phyloP scores from a whole-genome alignment of 2,888 invertebrate genomes.

The Tanaodytes sp. region DNA sequence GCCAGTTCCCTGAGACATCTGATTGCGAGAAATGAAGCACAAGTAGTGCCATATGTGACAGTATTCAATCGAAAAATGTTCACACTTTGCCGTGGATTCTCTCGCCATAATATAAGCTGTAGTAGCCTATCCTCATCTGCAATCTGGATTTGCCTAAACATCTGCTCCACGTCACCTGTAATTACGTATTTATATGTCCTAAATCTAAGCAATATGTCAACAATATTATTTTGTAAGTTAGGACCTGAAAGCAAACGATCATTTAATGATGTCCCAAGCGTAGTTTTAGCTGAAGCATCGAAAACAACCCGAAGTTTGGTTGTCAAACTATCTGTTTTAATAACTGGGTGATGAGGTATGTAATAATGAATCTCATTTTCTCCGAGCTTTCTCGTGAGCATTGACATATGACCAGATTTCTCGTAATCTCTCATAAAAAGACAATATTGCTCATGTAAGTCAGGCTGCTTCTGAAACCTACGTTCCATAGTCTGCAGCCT shows the following conservation, averaged over 20 bases:
- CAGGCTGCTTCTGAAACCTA: slow-evolving; percentile 16
- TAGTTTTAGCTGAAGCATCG: slow-evolving; percentile 16
- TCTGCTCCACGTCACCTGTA: slow-evolving; percentile 7
- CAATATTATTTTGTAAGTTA: slow-evolving; percentile 5
- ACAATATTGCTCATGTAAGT: slow-evolving; percentile 25
- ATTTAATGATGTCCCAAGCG: slow-evolving; percentile 6
- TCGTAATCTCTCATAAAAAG: slow-evolving; percentile 44
- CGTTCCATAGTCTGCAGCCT: slow-evolving; percentile 31
- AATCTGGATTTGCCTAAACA: slow-evolving; percentile 6
- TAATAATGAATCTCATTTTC: background rate
- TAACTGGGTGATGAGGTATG: slow-evolving; percentile 21
- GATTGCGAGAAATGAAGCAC: slow-evolving; percentile 19
- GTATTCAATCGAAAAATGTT: slow-evolving; percentile 7
- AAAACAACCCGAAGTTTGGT: slow-evolving; percentile 12
- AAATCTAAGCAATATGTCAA: slow-evolving; percentile 4
- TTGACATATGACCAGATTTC: slow-evolving; percentile 31
- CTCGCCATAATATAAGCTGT: slow-evolving; percentile 2
- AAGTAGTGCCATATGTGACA: slow-evolving; percentile 22
- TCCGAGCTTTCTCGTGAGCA: background rate
- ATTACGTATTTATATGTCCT: slow-evolving; percentile 10
- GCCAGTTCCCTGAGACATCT: slow-evolving; percentile 9
- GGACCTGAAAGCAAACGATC: slow-evolving; percentile 11
- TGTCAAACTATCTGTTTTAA: slow-evolving; percentile 2
- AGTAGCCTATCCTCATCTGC: background rate
- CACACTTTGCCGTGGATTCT: background rate